Evolutionary conservation across 2,797 vertebrate genomes (phyloP).

Genomic region (Chromobotia macracanthus): DNA sequence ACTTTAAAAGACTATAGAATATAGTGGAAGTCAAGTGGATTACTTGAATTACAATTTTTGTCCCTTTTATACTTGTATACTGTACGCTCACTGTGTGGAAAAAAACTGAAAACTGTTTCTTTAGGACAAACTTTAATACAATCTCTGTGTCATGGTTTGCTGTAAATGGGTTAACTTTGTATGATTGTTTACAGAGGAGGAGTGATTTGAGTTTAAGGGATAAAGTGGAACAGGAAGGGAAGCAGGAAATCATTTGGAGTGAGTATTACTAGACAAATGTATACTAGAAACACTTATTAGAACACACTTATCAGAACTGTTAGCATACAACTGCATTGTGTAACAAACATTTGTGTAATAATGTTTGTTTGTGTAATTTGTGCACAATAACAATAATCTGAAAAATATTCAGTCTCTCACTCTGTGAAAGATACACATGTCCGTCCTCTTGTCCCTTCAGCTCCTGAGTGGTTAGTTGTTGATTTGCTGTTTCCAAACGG

Average conservation of each 20-base stretch:
- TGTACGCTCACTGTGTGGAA: not conserved
- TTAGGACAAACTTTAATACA: conserved; percentile 17
- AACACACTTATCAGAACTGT: not conserved
- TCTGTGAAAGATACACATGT: conserved; percentile 70
- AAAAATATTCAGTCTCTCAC: conserved; percentile 41
- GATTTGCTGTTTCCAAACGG: conserved; percentile 84
- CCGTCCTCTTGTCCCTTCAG: conserved; percentile 75
- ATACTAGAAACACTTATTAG: not conserved
- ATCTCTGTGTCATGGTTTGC: conserved; percentile 1
- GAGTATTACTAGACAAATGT: not conserved
- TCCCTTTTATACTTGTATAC: not conserved
- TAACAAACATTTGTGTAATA: not conserved
- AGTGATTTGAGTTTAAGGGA: not conserved
- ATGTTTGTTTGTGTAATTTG: not conserved
- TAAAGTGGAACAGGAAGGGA: not conserved
- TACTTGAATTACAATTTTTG: too few species aligned
- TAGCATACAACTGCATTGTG: not conserved
- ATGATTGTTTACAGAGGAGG: conserved; percentile 32
- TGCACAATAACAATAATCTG: not conserved
- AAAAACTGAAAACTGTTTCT: not conserved
- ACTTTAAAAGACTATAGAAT: too few species aligned
- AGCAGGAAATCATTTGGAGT: conserved; percentile 28
- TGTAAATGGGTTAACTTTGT: conserved; percentile 47
- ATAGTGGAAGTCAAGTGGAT: too few species aligned
- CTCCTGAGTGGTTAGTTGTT: conserved; percentile 82